A percentile compares a stretch with the other conserved stretches of the same genome.
These are phyloP conservation scores for Danio albolineatus DNA, from an alignment of 2,797 vertebrate genomes.

Conservation along the genomic window DNA sequence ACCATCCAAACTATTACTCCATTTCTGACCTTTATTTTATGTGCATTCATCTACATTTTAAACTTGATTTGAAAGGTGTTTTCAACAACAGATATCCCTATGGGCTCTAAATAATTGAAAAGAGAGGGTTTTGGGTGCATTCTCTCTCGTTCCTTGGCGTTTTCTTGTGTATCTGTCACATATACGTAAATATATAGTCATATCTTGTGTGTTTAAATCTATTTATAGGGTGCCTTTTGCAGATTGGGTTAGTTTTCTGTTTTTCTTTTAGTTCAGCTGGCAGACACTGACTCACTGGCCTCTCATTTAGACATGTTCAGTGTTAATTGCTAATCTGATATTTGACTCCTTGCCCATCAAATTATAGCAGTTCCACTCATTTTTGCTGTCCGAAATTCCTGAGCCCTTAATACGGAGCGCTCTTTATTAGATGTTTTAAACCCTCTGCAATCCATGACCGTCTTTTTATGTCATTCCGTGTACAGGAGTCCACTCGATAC, in stretches of 20 bases:
- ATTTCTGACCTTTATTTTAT: neutral
- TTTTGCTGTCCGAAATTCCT: conserved; percentile 4
- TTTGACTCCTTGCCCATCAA: neutral
- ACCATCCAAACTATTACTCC: neutral
- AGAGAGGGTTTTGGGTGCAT: neutral
- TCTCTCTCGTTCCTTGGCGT: conserved; percentile 22
- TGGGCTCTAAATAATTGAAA: conserved; percentile 2
- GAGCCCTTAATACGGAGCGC: neutral
- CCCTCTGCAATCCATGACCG: neutral
- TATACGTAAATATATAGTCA: conserved; percentile 51
- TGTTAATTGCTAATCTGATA: neutral
- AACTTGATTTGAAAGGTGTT: neutral
- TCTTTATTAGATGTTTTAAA: conserved; percentile 24
- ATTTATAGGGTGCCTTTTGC: conserved; percentile 79
- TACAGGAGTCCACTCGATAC: conserved; percentile 55
- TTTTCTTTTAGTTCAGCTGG: conserved; percentile 52
- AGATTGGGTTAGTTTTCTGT: conserved; percentile 54
- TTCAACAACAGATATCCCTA: neutral
- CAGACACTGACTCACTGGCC: conserved; percentile 53
- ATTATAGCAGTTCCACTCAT: neutral
- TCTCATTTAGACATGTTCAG: neutral
- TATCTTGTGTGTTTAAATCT: conserved; percentile 70
- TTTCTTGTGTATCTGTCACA: conserved; percentile 30
- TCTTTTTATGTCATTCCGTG: conserved; percentile 51
- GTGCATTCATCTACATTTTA: neutral